Conservation (phyloP, 2,888 invertebrate species). For the Teleiodes luculella region DNA sequence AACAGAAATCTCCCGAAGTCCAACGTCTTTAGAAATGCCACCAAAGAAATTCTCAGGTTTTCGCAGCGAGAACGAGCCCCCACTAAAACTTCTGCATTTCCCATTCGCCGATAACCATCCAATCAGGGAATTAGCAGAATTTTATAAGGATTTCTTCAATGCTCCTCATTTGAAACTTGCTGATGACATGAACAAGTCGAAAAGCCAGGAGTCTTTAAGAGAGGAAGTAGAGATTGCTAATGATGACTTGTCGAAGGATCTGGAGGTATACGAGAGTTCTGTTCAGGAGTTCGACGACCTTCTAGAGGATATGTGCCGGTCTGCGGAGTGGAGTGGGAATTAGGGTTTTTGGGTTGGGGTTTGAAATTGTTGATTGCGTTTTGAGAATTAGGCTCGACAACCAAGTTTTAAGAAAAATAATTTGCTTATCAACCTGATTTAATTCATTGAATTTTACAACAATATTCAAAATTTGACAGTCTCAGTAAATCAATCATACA, state of each 20-base stretch:
- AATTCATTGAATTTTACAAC: too few relatives aligned
- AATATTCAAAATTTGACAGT: too few relatives aligned
- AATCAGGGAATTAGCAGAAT: constrained; percentile 86
- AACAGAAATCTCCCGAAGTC: constrained; percentile 51
- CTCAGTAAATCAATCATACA: too few relatives aligned
- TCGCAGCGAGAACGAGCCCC: constrained; percentile 77
- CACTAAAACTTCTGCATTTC: constrained; percentile 84
- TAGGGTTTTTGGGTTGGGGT: constrained; percentile 27
- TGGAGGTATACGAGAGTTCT: constrained; percentile 86
- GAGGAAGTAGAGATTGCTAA: constrained; percentile 55
- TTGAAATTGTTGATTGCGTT: not conserved
- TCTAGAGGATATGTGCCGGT: constrained; percentile 83
- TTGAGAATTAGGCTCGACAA: not conserved
- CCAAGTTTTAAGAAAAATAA: not conserved
- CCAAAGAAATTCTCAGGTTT: constrained; percentile 67
- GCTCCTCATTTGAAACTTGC: constrained; percentile 75
- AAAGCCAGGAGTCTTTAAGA: constrained; percentile 40
- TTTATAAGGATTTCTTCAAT: constrained; percentile 89
- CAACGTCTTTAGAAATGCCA: constrained; percentile 61
- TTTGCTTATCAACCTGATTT: too few relatives aligned
- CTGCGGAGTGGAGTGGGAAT: constrained; percentile 79
- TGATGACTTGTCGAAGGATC: constrained; percentile 82
- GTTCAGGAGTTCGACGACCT: constrained; percentile 87
- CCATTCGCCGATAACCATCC: constrained; percentile 87
- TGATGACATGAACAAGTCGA: constrained; percentile 38